A percentile compares a stretch with the other conserved stretches of the same genome.
Conservation (phyloP, 2,113 vertebrate species). For the Fulica atra region DNA sequence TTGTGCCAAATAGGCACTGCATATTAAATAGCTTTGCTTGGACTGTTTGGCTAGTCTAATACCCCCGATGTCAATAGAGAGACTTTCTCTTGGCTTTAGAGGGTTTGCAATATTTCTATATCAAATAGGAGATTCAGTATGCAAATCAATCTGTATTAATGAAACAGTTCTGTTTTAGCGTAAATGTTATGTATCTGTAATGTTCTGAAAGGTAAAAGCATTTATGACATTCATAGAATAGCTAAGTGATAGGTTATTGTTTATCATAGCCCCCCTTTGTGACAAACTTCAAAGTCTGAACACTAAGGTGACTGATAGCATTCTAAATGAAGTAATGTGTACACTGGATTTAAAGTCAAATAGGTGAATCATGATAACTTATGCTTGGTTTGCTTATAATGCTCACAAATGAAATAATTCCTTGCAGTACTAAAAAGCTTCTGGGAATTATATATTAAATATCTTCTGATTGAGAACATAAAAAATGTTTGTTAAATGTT, state of each 20-base stretch:
- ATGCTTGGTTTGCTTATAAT: neutral
- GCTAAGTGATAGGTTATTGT: neutral
- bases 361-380: neutral
- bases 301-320: neutral
- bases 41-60: neutral
- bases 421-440: neutral
- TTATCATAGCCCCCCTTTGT: neutral
- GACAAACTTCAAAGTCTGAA: neutral
- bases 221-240: neutral
- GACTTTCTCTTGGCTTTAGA: constrained; percentile 11
- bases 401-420: neutral
- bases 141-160: neutral
- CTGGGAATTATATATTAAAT: neutral
- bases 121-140: neutral
- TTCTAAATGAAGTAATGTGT: neutral
- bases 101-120: neutral
- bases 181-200: neutral
- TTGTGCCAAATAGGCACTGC: neutral
- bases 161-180: neutral
- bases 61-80: neutral
- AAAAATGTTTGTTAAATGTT: neutral
- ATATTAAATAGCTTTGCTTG: neutral
- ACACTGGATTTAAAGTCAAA: neutral
- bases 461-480: neutral
- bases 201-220: neutral